phyloP scores from a whole-genome alignment of 2,113 vertebrate genomes.

The Siphamia tubifer region DNA sequence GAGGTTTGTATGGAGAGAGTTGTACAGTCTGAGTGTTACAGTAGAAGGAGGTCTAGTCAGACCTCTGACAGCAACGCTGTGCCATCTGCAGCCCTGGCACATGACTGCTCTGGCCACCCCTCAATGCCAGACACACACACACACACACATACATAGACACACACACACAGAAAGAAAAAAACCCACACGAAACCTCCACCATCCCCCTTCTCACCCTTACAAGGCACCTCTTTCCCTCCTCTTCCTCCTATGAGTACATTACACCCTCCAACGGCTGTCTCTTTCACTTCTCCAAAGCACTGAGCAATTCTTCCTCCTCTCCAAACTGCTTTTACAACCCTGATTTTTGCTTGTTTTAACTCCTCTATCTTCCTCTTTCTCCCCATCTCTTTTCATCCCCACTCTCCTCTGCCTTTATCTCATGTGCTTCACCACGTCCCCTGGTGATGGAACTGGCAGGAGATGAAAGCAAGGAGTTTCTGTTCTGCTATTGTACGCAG shows the following conservation, averaged over 20 bases:
- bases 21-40: conserved; percentile 62
- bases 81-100: conserved; percentile 82
- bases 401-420: conserved; percentile 1
- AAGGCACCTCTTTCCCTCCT: conserved; percentile 12
- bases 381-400: not conserved
- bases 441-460: conserved; percentile 46
- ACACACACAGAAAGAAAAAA: conserved; percentile 34
- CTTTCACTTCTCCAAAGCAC: not conserved
- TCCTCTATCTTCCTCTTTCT: conserved; percentile 16
- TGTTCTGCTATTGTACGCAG: conserved; percentile 27
- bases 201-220: conserved; percentile 21
- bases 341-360: not conserved
- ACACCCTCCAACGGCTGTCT: not conserved
- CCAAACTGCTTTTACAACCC: not conserved
- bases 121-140: conserved; percentile 32
- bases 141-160: too few species aligned
- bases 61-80: conserved; percentile 45
- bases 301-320: not conserved
- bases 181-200: conserved; percentile 29
- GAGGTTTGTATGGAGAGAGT: conserved; percentile 1
- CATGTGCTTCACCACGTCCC: conserved; percentile 24
- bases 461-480: conserved; percentile 52
- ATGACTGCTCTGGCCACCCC: conserved; percentile 21
- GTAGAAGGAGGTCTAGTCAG: conserved; percentile 63
- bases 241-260: not conserved